Conservation (phyloP, 2,797 vertebrate species). For the Pitangus sulphuratus region DNA sequence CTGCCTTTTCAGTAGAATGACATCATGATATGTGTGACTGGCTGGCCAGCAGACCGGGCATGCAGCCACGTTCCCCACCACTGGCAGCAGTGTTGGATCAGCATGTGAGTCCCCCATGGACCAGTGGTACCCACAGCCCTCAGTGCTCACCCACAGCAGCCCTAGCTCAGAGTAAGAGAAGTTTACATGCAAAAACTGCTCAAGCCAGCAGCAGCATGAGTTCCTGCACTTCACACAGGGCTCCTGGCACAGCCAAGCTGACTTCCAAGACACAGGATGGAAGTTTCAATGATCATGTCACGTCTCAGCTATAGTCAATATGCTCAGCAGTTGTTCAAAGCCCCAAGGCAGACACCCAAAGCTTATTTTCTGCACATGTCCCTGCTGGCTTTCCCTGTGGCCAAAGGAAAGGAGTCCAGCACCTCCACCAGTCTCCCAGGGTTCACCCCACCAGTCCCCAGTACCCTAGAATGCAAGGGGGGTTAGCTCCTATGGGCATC, state of each 20-base stretch:
- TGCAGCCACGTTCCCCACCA: background rate
- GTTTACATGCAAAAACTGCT: background rate
- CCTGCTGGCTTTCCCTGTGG: background rate
- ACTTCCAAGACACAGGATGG: background rate
- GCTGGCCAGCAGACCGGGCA: background rate
- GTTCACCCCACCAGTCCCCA: background rate
- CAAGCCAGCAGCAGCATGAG: background rate
- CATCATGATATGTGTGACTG: slow-evolving; percentile 65
- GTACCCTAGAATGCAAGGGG: background rate
- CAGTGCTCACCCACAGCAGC: background rate
- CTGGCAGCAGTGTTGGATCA: background rate
- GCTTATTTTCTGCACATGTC: background rate
- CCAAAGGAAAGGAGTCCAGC: background rate
- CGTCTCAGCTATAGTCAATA: rapidly evolving
- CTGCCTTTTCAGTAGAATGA: slow-evolving; percentile 70
- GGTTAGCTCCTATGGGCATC: background rate
- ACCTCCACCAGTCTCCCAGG: background rate
- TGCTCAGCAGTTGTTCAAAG: background rate
- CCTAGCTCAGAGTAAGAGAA: background rate
- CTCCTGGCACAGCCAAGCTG: background rate
- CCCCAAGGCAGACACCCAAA: background rate
- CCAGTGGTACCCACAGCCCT: background rate
- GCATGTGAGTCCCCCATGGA: background rate
- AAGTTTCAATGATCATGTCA: background rate
- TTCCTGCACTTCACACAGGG: background rate